phyloP scores from a whole-genome alignment of 2,888 invertebrate species.

The Deilephila elpenor region DNA sequence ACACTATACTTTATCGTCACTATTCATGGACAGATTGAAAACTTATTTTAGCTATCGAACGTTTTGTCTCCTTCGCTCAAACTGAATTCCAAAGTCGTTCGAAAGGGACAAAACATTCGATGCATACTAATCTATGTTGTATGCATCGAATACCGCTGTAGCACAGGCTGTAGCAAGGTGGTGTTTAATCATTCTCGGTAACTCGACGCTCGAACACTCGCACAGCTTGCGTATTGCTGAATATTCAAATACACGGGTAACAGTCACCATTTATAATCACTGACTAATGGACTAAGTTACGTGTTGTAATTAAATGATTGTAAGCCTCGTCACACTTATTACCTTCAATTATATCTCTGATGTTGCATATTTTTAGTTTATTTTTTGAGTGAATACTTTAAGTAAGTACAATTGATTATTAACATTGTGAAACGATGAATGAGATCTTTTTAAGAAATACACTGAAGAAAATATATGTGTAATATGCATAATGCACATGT shows the following conservation, averaged over 20 bases:
- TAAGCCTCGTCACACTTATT: background rate
- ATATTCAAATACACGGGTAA: background rate
- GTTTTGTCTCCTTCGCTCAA: too few species aligned
- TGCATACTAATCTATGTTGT: background rate
- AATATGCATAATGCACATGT: too few species aligned
- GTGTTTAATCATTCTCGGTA: background rate
- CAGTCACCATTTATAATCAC: background rate
- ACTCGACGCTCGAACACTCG: background rate
- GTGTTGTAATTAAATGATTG: background rate
- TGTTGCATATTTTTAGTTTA: background rate
- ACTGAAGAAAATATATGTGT: background rate
- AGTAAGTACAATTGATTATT: too few species aligned
- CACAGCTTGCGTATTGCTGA: background rate
- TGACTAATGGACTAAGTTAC: background rate
- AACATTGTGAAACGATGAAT: too few species aligned
- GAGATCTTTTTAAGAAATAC: background rate
- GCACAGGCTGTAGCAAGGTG: conserved; percentile 1
- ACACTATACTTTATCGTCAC: too few species aligned
- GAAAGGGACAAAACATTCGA: too few species aligned
- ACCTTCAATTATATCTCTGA: background rate
- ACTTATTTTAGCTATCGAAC: too few species aligned
- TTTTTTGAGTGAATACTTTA: background rate
- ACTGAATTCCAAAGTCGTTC: too few species aligned
- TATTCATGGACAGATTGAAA: too few species aligned
- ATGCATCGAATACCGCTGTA: background rate